Evolutionary conservation across 2,888 invertebrate genomes (phyloP).

Genomic region (Anarsia innoxiella): DNA sequence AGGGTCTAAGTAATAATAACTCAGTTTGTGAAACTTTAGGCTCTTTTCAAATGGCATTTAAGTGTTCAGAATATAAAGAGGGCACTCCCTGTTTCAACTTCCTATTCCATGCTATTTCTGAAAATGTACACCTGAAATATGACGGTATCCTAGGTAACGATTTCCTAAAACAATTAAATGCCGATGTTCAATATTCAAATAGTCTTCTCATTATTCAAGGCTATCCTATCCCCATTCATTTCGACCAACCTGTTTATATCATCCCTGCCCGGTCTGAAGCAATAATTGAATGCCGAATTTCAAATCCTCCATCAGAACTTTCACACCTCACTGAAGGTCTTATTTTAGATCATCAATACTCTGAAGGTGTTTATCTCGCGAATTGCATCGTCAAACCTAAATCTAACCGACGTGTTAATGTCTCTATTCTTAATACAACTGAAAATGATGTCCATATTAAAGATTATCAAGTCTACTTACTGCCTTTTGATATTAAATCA

Average conservation of each 20-base stretch:
- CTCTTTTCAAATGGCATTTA: not conserved
- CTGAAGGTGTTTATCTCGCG: not conserved
- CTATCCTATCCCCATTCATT: not conserved
- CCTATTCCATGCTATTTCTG: no score
- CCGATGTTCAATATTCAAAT: constrained; percentile 12
- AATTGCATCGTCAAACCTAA: constrained; percentile 8
- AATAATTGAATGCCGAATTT: not conserved
- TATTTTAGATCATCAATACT: not conserved
- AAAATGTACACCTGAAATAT: no score
- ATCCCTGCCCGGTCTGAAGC: constrained; percentile 5
- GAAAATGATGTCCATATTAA: constrained; percentile 1
- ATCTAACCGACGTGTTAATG: constrained; percentile 4
- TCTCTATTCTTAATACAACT: constrained; percentile 7
- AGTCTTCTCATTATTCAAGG: no score
- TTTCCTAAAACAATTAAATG: constrained; percentile 6
- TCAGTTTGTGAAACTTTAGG: not conserved
- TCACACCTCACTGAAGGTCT: constrained; percentile 1
- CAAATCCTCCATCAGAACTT: constrained; percentile 1
- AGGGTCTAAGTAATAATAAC: not conserved
- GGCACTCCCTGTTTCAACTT: no score
- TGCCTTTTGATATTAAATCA: no score
- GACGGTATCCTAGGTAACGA: no score
- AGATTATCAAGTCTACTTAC: no score
- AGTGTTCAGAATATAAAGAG: not conserved
- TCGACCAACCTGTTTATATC: not conserved